phyloP scores from a whole-genome alignment of 2,888 invertebrate genomes.

The Abrostola tripartita region DNA sequence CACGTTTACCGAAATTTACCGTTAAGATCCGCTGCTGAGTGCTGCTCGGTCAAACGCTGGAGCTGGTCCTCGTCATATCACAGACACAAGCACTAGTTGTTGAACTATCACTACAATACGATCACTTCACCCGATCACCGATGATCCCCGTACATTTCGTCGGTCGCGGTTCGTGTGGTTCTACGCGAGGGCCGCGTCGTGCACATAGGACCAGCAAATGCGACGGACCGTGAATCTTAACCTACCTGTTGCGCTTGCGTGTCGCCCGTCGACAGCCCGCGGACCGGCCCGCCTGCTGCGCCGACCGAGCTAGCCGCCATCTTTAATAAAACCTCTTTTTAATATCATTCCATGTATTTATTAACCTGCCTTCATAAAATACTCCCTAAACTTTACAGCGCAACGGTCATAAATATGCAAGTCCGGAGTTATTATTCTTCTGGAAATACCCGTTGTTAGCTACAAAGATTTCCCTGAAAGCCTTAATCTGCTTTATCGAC shows the following conservation, averaged over 20 bases:
- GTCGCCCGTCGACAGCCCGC: conserved; percentile 72
- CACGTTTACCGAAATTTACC: conserved; percentile 81
- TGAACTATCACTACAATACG: conserved; percentile 72
- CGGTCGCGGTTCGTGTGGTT: conserved; percentile 67
- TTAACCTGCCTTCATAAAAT: background rate
- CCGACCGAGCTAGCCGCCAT: conserved; percentile 77
- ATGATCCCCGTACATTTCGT: conserved; percentile 80
- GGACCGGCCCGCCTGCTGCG: conserved; percentile 76
- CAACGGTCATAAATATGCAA: background rate
- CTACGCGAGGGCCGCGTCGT: conserved; percentile 77
- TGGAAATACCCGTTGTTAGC: background rate
- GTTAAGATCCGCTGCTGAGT: conserved; percentile 81
- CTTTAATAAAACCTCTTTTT: conserved; percentile 69
- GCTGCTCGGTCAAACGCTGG: conserved; percentile 73
- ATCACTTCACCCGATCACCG: conserved; percentile 82
- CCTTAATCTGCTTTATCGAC: conserved; percentile 73
- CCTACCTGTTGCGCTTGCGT: conserved; percentile 88
- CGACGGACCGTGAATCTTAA: conserved; percentile 86
- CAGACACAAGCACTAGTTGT: conserved; percentile 71
- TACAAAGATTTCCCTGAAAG: conserved; percentile 62
- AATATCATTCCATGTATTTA: background rate
- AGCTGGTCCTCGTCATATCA: conserved; percentile 76
- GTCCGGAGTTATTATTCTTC: background rate
- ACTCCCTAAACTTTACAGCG: background rate
- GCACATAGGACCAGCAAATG: conserved; percentile 84